These are phyloP conservation scores for Aphidius colemani DNA, from an alignment of 2,888 invertebrate species.

Conservation along the genomic window DNA sequence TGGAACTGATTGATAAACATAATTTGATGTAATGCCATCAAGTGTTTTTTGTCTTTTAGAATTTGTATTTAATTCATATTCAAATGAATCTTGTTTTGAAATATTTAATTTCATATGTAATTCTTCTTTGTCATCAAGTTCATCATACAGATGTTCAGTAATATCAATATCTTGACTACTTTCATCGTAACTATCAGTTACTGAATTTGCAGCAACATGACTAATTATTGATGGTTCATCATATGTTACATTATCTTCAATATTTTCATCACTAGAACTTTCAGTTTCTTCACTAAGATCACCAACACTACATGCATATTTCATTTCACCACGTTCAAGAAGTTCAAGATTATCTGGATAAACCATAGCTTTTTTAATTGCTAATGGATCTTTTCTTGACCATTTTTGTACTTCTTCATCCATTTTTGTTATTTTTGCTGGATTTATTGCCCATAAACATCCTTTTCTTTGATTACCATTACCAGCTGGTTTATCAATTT, in stretches of 20 bases:
- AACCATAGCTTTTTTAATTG: conserved; percentile 92
- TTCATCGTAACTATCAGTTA: conserved; percentile 56
- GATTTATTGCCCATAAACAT: conserved; percentile 97
- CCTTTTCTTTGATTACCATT: conserved; percentile 85
- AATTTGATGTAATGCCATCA: conserved; percentile 51
- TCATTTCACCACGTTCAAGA: conserved; percentile 86
- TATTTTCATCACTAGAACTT: conserved; percentile 65
- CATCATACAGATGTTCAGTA: conserved; percentile 74
- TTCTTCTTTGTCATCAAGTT: conserved; percentile 69
- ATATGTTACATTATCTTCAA: conserved; percentile 53
- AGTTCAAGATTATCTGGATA: conserved; percentile 87
- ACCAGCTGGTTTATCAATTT: conserved; percentile 92
- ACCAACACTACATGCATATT: conserved; percentile 71
- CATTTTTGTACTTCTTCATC: conserved; percentile 98
- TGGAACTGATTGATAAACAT: conserved; percentile 53
- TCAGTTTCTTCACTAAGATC: conserved; percentile 73
- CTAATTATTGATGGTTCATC: conserved; percentile 54
- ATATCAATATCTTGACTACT: conserved; percentile 62
- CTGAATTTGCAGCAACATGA: conserved; percentile 59
- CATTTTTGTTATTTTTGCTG: conserved; percentile 93
- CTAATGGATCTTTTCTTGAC: conserved; percentile 92
- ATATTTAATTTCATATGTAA: conserved; percentile 64
- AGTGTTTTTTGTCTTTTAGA: conserved; percentile 54
- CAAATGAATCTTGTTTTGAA: conserved; percentile 47
- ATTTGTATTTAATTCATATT: conserved; percentile 49